Base-by-base conservation (phyloP, 2,888 invertebrate genomes). In the Entomobrya multifasciata region DNA sequence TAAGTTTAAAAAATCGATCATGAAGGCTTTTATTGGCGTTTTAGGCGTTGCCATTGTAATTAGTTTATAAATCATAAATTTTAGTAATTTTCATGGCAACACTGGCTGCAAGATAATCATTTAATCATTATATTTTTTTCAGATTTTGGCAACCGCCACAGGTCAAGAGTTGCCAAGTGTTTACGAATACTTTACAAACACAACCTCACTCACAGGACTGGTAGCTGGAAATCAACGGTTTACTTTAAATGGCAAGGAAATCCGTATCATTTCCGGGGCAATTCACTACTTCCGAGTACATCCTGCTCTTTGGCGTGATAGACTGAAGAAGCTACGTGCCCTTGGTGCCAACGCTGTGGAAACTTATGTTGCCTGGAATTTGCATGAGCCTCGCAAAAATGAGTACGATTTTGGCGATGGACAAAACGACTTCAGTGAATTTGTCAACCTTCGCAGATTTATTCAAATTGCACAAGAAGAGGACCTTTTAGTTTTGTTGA, bases 211-310 rank as follows among this genome's bases (percentile, higher is more conserved):
- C 1, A 89, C 90, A 8, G 92, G 92, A 5, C 90, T 93, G 6
- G 91, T 91, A 52, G 92, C 92, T 1, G 90, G 91, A 17, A 91
- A 92, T 55, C 90, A 91, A 3, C 91, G 92, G 67, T 93, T 93
- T 88, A 92, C 49, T 3, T 91, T 94, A 13, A 94, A 94, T 90
- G 92, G 92, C 30, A 92, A 92, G 85, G 92, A 92, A 79, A 92
- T 93, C 20, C 92, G 92, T 2, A 91, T 94, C n/a, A 92, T 93
- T 84, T 93, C 93, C 91, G 95, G 94, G 20, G 94, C 94, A 67
- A 92, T 94, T 70, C 94, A 94, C 91, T 94, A 94, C 91, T 93
- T 93, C 91, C 92, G 94, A 52, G 92, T 94, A 0, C 94, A 93
- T 83, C 93, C 93, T 0, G 91, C 92, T 17, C 93, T 93, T 90